phyloP scores from a whole-genome alignment of 1,140 invertebrate species.

The Cyphomyrmex costatus region DNA sequence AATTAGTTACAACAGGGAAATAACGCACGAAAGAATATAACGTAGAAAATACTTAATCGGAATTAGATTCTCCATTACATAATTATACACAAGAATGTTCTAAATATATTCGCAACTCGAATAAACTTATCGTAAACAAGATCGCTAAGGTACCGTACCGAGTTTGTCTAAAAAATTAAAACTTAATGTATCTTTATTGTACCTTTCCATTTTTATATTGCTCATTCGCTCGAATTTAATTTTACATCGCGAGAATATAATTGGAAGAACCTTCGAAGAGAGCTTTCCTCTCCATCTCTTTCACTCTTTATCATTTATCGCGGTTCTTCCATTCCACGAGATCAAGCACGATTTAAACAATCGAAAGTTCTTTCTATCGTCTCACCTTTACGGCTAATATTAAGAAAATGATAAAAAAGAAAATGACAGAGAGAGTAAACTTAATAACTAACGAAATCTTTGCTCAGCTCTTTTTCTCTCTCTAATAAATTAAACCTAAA shows the following conservation, averaged over 20 bases:
- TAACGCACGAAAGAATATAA: conserved; percentile 23
- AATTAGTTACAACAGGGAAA: conserved; percentile 45
- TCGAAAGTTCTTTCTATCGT: conserved; percentile 26
- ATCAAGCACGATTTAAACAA: conserved; percentile 69
- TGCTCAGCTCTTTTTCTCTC: conserved; percentile 1
- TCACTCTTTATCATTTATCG: conserved; percentile 28
- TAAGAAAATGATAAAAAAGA: conserved; percentile 23
- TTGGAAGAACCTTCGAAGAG: conserved; percentile 17
- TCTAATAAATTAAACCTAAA: conserved; percentile 35
- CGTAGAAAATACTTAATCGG: conserved; percentile 39
- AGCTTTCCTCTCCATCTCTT: neutral
- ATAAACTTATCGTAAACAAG: conserved; percentile 31
- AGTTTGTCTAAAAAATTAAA: conserved; percentile 9
- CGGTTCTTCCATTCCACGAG: conserved; percentile 65
- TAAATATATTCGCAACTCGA: conserved; percentile 34
- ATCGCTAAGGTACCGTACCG: neutral
- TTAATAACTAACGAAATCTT: conserved; percentile 34
- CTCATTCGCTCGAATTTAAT: conserved; percentile 30
- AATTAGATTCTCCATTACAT: conserved; percentile 52
- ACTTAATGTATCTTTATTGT: conserved; percentile 33
- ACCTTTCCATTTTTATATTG: conserved; percentile 30
- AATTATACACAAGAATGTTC: conserved; percentile 16
- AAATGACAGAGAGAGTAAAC: neutral
- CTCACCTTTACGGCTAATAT: conserved; percentile 37
- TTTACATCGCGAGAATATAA: conserved; percentile 27